Conservation (phyloP, 2,113 vertebrate species). For the Megatriorchis doriae region DNA sequence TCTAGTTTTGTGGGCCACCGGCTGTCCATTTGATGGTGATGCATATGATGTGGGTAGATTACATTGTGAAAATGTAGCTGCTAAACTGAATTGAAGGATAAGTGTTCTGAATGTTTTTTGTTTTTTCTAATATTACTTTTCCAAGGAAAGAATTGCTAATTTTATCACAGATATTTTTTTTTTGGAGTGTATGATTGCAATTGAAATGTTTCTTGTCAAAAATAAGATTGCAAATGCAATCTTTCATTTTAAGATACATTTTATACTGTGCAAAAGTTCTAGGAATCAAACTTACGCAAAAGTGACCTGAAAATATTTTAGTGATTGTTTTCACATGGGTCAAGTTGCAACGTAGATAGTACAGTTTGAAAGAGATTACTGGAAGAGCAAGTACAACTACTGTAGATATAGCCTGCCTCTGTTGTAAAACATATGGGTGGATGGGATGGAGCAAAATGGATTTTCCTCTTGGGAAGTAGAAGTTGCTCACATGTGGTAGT, state of each 20-base stretch:
- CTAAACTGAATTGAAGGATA: background rate
- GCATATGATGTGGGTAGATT: background rate
- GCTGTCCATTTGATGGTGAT: background rate
- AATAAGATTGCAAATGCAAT: background rate
- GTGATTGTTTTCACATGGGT: background rate
- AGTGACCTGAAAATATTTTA: background rate
- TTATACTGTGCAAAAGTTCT: background rate
- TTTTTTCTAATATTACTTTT: background rate
- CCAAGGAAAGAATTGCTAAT: background rate
- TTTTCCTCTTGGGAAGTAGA: background rate
- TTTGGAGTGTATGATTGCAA: background rate
- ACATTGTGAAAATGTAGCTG: background rate
- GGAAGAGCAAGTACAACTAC: background rate
- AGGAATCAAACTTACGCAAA: background rate
- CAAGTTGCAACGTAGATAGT: rapidly evolving
- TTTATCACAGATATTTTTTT: background rate
- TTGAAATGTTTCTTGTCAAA: background rate
- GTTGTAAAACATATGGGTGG: background rate
- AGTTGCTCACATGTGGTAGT: background rate
- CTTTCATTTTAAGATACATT: background rate
- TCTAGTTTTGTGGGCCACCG: background rate
- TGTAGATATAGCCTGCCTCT: background rate
- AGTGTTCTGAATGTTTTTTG: background rate
- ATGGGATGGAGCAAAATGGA: background rate
- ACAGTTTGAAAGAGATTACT: background rate